phyloP scores from a whole-genome alignment of 2,888 invertebrate genomes.

The Zaprionus obscuricornis region DNA sequence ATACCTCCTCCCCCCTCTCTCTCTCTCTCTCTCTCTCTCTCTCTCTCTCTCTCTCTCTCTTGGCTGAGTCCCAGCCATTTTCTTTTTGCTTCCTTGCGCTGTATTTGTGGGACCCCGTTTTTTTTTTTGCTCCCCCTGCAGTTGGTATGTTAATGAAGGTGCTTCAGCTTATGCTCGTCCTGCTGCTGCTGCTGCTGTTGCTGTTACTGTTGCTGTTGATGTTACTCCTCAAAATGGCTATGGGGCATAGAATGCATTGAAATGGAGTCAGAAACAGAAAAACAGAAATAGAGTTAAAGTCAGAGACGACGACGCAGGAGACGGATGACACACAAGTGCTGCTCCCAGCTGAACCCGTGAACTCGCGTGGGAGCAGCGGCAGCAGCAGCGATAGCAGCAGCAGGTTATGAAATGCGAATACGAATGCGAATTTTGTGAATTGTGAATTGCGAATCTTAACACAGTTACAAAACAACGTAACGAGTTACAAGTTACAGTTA shows the following conservation, averaged over 20 bases:
- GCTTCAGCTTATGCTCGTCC: slow-evolving; percentile 47
- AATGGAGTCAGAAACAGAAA: slow-evolving; percentile 17
- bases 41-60: not conserved
- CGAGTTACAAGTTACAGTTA: slow-evolving; percentile 1
- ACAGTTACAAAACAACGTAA: slow-evolving; percentile 47
- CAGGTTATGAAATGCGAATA: slow-evolving; percentile 46
- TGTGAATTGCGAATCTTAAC: slow-evolving; percentile 58
- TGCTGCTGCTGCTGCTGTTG: slow-evolving; percentile 23
- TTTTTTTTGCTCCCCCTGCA: slow-evolving; percentile 55
- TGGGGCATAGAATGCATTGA: slow-evolving; percentile 63
- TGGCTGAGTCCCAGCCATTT: no score
- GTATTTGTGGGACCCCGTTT: no score
- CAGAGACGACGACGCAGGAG: not conserved
- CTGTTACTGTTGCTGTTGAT: no score
- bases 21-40: not conserved
- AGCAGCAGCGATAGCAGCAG: slow-evolving; percentile 7
- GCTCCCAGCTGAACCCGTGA: slow-evolving; percentile 67
- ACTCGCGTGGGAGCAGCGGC: slow-evolving; percentile 49
- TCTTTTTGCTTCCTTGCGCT: not conserved
- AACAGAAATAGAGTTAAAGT: not conserved
- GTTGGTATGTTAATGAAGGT: slow-evolving; percentile 75
- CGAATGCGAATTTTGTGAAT: no score
- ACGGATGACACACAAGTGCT: slow-evolving; percentile 75
- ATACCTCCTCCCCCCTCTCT: not conserved
- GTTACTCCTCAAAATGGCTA: slow-evolving; percentile 60